Evolutionary conservation across 2,888 invertebrate genomes (phyloP), one percentile per base, ranked within the genome.

Genomic region (Synergus gifuensis): DNA sequence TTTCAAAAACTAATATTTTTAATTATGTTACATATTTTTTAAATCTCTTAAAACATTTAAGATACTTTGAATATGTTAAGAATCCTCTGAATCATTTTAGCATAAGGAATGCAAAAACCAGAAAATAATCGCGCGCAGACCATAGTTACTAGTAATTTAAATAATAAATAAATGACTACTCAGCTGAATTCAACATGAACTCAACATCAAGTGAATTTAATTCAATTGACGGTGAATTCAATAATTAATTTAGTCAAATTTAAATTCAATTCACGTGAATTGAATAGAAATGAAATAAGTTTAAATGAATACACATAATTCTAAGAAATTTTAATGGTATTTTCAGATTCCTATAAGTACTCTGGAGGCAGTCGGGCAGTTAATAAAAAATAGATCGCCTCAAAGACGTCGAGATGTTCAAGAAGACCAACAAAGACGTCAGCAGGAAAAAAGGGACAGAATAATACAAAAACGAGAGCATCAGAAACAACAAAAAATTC

Each of bases 291-390:
- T 36, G 36, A 36, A 36, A 36, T 36, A 36, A 36, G 5, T 36
- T 36, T 36, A 36, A 36, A 7, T 36, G 36, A 36, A 36, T 7
- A 36, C 36, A 5, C 0, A 36, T 36, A 36, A 36, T 36, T 36
- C 5, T 5, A 36, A 36, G 0, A 5, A 36, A 36, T 36, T 36
- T 36, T 36, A 58, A 18, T 58, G n/a, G 9, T 58, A 62, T 76
- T 79, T 79, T 16, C 73, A 91, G 91, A 90, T 91, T 49, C 91
- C 91, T 0, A 83, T 90, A n/a, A 82, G 86, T 73, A 91, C 90
- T 14, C 83, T 90, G 28, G 88, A 91, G 58, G 90, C 92, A 2
- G 88, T 90, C 0, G 87, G 89, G 4, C 83, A 83, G 63, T 84
- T 90, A 8, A 87, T 91, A 4, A 91, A 90, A 81, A 84, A 87